phyloP scores from a whole-genome alignment of 1,140 invertebrate genomes.

The Teleogryllus occipitalis region DNA sequence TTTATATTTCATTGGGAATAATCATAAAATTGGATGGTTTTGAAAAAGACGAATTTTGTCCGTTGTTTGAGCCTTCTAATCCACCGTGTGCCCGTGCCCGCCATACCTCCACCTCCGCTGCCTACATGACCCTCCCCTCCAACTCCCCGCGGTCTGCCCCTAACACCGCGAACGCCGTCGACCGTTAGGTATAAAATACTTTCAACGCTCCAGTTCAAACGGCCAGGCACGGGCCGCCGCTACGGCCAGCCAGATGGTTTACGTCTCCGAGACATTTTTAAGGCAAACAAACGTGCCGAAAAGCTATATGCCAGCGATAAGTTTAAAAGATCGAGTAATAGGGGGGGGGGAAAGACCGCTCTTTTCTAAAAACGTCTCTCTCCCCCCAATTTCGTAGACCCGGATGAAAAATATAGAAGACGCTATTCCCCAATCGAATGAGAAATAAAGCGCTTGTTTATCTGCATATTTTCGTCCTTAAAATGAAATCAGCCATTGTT shows the following conservation, averaged over 20 bases:
- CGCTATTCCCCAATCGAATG: no score
- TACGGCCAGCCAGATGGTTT: background rate
- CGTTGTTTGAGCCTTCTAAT: background rate
- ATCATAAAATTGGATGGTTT: no score
- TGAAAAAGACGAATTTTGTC: background rate
- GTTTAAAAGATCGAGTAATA: background rate
- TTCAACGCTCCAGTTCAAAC: background rate
- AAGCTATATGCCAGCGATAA: background rate
- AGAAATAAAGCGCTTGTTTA: no score
- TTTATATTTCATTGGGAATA: no score
- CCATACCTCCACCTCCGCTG: background rate
- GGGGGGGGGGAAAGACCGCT: no score
- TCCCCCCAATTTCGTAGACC: no score
- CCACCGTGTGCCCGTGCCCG: background rate
- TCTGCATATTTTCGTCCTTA: no score
- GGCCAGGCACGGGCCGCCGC: background rate
- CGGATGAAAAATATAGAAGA: no score
- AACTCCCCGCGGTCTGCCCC: background rate
- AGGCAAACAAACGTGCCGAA: constrained; percentile 3
- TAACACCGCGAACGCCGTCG: background rate
- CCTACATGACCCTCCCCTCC: background rate
- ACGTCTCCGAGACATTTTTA: background rate
- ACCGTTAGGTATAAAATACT: background rate
- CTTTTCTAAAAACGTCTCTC: no score
- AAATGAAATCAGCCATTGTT: no score